Evolutionary conservation across 2,113 vertebrate species (phyloP), one percentile per base, ranked within the genome.

Genomic region (Oreochromis spilurus): DNA sequence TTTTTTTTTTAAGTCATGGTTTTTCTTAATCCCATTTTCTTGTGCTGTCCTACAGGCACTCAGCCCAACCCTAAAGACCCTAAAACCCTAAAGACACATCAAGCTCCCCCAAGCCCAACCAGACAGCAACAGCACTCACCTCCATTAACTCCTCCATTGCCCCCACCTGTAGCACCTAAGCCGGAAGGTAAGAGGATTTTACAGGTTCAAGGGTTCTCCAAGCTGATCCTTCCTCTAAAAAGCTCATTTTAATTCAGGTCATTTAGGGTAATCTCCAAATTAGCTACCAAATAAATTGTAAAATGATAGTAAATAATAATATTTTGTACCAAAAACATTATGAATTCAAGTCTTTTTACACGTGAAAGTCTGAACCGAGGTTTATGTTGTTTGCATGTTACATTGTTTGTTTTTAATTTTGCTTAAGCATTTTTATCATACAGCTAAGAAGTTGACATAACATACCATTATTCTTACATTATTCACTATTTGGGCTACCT

Each of bases 21-120:
- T 83, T 40, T 77, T 9, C 19, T 70, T 4, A 12, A 62, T 82
- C 24, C 12, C 21, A 36, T 12, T 83, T 10, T 83, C 6, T 14
- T 60, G 13, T 19, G 5, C 17, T 54, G 7, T 58, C 12, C 54
- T 83, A 9, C 89, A 97, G 97, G 92, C 38, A 36, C 90, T 88
- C 82, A 29, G 14, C 55, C 87, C 19, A 94, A 34, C 84, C 3
- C 87, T 65, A 81, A 94, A 85, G 8, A 91, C 90, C 29, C 58
- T 62, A 62, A 95, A 94, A 34, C 84, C 3, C 87, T 62, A 82
- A 94, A 85, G 8, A 91, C 91, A 84, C 91, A 17, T 24, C 82
- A 11, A 55, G 80, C 67, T 5, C 38, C 48, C 6, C 11, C 80
- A 58, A 88, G 72, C 24, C 88, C 90, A 13, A 57, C 82, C 16